Percentiles rank a stretch among this genome's conserved stretches.
Conservation (phyloP, 2,113 vertebrate species). For the Carassius carassius region DNA sequence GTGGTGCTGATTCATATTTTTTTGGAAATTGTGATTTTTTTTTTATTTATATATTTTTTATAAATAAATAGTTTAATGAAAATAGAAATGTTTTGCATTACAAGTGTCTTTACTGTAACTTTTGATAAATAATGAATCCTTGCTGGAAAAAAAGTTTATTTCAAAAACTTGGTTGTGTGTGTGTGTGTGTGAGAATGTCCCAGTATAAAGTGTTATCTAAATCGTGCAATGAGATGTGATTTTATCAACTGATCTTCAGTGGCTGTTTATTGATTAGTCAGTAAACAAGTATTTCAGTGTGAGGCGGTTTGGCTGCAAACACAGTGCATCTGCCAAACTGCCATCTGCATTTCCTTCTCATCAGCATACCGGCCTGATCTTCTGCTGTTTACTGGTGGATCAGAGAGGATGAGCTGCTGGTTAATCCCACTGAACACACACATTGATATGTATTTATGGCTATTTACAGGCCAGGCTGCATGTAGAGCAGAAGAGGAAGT, state of each 20-base stretch:
- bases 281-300: background rate
- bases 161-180: background rate
- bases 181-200: background rate
- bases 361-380: conserved; percentile 22
- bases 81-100: no score
- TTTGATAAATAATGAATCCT: no score
- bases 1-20: no score
- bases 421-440: conserved; percentile 24
- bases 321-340: background rate
- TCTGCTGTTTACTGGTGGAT: conserved; percentile 40
- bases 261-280: background rate
- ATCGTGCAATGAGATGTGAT: background rate
- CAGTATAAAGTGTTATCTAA: background rate
- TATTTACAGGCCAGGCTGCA: conserved; percentile 37
- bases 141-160: no score
- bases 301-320: background rate
- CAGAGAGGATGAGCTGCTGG: conserved; percentile 30
- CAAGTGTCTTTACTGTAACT: no score
- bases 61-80: no score
- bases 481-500: conserved; percentile 32
- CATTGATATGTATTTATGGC: background rate
- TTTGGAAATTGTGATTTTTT: no score
- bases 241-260: background rate
- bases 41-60: no score
- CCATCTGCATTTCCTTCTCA: conserved; percentile 11